Percentiles rank a stretch among this genome's conserved stretches.
Conservation (phyloP, 2,113 vertebrate genomes). For the Isichthys henryi region DNA sequence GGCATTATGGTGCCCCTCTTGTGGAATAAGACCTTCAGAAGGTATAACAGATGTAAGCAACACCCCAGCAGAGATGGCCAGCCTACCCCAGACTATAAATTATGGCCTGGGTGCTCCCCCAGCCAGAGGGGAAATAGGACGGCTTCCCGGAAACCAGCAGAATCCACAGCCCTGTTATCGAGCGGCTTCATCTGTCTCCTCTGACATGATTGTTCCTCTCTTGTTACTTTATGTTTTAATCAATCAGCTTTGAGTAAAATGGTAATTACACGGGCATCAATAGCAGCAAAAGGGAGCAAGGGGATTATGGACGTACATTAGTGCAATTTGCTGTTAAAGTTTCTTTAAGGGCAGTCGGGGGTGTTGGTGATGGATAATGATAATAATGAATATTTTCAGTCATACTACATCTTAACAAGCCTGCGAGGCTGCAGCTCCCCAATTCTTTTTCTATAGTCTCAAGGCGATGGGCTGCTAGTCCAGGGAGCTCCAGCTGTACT, state of each 20-base stretch:
- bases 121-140: slow-evolving; percentile 40
- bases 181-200: slow-evolving; percentile 60
- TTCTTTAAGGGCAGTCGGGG: slow-evolving; percentile 43
- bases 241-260: slow-evolving; percentile 74
- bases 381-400: slow-evolving; percentile 57
- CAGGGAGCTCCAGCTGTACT: neutral
- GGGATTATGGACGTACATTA: slow-evolving; percentile 70
- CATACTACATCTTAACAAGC: slow-evolving; percentile 57
- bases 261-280: slow-evolving; percentile 73
- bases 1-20: neutral
- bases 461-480: neutral
- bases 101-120: slow-evolving; percentile 39
- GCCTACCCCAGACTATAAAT: slow-evolving; percentile 24
- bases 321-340: slow-evolving; percentile 72
- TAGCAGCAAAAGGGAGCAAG: slow-evolving; percentile 62
- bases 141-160: slow-evolving; percentile 57
- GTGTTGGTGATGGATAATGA: slow-evolving; percentile 59
- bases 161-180: slow-evolving; percentile 45
- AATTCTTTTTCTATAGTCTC: neutral
- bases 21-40: slow-evolving; percentile 13
- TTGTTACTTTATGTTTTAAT: slow-evolving; percentile 82
- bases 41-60: neutral
- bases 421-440: slow-evolving; percentile 32
- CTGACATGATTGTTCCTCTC: slow-evolving; percentile 71
- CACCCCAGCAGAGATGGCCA: neutral